phyloP scores from a whole-genome alignment of 2,113 vertebrate species.

The Indri indri region DNA sequence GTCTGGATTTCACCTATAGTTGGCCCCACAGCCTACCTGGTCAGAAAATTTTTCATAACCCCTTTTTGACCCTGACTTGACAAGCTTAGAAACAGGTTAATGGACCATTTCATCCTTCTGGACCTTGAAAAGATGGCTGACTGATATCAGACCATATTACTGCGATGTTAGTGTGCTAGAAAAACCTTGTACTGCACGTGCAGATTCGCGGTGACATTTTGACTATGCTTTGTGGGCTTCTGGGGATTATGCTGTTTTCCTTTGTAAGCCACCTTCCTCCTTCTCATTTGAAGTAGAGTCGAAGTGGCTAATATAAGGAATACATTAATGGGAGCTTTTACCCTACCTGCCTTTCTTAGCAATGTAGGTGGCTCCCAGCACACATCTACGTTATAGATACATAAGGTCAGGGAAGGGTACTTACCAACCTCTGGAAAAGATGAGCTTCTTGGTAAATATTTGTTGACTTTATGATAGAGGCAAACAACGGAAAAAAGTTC shows the following conservation, averaged over 20 bases:
- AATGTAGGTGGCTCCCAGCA: neutral
- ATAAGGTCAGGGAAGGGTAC: neutral
- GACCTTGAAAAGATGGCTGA: slow-evolving; percentile 60
- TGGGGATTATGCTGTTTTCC: neutral
- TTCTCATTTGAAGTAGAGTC: slow-evolving; percentile 22
- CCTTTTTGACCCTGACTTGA: slow-evolving; percentile 64
- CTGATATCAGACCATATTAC: slow-evolving; percentile 29
- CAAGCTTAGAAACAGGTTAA: slow-evolving; percentile 69
- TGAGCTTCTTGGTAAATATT: slow-evolving; percentile 26
- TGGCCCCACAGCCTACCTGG: slow-evolving; percentile 15
- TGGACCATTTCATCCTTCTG: slow-evolving; percentile 13
- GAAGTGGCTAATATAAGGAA: neutral
- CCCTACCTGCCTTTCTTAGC: neutral
- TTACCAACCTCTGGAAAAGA: slow-evolving; percentile 17
- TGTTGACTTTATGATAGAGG: slow-evolving; percentile 36
- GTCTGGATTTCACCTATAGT: slow-evolving; percentile 21
- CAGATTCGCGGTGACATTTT: slow-evolving; percentile 33
- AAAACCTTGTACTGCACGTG: neutral
- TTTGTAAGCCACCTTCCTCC: slow-evolving; percentile 7
- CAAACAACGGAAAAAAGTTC: slow-evolving; percentile 1
- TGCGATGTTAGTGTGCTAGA: slow-evolving; percentile 36
- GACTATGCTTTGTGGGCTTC: neutral
- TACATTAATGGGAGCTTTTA: neutral
- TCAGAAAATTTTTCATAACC: slow-evolving; percentile 53
- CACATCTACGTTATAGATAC: neutral